These are phyloP conservation scores for Harpagus bidentatus DNA, from an alignment of 2,113 vertebrate species.

Conservation along the genomic window DNA sequence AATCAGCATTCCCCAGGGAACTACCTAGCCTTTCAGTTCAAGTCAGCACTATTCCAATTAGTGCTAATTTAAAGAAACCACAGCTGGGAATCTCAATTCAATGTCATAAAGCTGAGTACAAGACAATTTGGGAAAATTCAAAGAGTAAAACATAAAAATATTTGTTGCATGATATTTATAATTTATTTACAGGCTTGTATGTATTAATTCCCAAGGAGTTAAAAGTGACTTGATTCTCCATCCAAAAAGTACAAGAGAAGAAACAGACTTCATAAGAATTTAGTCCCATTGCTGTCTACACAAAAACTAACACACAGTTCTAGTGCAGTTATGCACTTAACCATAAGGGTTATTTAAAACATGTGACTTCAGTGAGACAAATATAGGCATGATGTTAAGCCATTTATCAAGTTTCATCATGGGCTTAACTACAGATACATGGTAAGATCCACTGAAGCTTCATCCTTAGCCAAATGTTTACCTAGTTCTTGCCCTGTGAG, in stretches of 20 bases:
- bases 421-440: background rate
- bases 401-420: background rate
- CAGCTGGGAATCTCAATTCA: background rate
- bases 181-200: background rate
- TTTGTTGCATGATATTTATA: background rate
- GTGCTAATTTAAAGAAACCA: background rate
- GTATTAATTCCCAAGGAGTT: background rate
- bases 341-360: background rate
- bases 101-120: background rate
- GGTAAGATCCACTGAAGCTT: background rate
- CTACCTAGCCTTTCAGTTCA: background rate
- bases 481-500: background rate
- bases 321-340: background rate
- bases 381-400: background rate
- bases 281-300: background rate
- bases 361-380: background rate
- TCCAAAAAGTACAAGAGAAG: background rate
- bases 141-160: background rate
- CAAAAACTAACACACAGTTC: background rate
- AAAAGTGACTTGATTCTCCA: background rate
- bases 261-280: background rate
- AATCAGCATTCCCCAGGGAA: background rate
- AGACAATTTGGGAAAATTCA: background rate
- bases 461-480: background rate
- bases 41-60: background rate